A percentile compares a stretch with the other conserved stretches of the same genome.
These are phyloP conservation scores for Anastrepha ludens DNA, from an alignment of 1,140 invertebrate genomes.

Conservation along the genomic window DNA sequence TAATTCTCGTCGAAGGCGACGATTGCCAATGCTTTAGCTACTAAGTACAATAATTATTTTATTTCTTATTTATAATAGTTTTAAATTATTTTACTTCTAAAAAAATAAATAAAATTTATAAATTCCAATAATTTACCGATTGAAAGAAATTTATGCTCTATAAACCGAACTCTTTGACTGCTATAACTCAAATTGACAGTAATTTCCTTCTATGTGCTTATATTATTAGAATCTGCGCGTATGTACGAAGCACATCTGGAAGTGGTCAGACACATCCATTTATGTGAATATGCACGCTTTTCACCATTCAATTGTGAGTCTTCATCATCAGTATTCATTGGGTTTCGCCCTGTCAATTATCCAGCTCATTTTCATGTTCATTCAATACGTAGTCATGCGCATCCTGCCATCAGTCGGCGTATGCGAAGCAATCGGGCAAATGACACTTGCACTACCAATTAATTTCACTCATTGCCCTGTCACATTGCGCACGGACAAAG, in stretches of 20 bases:
- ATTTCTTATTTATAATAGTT: too few relatives aligned
- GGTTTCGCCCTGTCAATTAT: slow-evolving; percentile 28
- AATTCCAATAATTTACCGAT: too few relatives aligned
- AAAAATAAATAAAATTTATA: too few relatives aligned
- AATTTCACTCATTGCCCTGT: slow-evolving; percentile 32
- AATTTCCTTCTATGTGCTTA: background rate
- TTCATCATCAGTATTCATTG: slow-evolving; percentile 41
- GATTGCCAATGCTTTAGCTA: too few relatives aligned
- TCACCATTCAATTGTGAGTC: background rate
- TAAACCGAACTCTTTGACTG: too few relatives aligned
- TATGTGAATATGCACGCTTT: background rate
- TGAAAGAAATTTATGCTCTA: too few relatives aligned
- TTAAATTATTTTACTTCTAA: too few relatives aligned
- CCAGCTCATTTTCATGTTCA: slow-evolving; percentile 23
- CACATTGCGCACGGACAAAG: slow-evolving; percentile 38
- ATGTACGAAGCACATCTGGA: background rate
- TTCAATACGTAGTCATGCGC: background rate
- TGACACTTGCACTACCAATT: slow-evolving; percentile 41
- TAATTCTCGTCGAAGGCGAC: too few relatives aligned
- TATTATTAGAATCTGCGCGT: too few relatives aligned
- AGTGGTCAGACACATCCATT: background rate
- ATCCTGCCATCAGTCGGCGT: background rate
- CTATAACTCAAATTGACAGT: background rate
- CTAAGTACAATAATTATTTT: too few relatives aligned
- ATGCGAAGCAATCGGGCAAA: background rate